These are phyloP conservation scores for Lasiurus borealis DNA, from an alignment of 2,113 vertebrate genomes.

Conservation along the genomic window DNA sequence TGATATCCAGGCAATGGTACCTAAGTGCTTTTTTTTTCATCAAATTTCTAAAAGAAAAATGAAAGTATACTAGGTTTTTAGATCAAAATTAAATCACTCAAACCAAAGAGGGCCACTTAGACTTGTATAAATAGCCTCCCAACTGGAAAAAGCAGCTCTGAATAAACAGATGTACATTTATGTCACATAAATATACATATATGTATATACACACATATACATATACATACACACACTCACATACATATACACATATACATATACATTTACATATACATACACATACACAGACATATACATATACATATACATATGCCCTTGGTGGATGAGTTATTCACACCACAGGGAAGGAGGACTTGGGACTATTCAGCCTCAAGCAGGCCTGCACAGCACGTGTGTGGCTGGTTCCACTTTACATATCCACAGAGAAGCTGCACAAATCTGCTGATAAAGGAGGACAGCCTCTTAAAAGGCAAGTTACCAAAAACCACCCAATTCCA, in stretches of 20 bases:
- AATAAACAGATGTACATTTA: slow-evolving; percentile 73
- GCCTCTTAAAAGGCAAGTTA: slow-evolving; percentile 68
- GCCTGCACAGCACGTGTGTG: slow-evolving; percentile 64
- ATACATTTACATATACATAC: too few relatives aligned
- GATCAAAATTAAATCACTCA: slow-evolving; percentile 83
- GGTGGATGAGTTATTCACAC: slow-evolving; percentile 68
- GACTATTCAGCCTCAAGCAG: slow-evolving; percentile 80
- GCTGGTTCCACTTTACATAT: slow-evolving; percentile 71
- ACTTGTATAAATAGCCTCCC: slow-evolving; percentile 83
- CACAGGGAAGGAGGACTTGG: slow-evolving; percentile 50
- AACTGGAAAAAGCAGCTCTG: slow-evolving; percentile 72
- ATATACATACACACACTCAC: not conserved
- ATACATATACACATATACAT: too few relatives aligned
- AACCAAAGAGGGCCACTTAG: slow-evolving; percentile 78
- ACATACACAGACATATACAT: too few relatives aligned
- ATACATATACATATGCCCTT: not conserved
- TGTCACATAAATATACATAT: not conserved
- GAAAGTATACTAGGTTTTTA: slow-evolving; percentile 79
- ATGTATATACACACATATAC: not conserved
- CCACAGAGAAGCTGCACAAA: slow-evolving; percentile 80
- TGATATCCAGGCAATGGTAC: not conserved
- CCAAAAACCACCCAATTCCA: slow-evolving; percentile 46
- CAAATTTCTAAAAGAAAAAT: slow-evolving; percentile 83
- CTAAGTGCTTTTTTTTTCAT: slow-evolving; percentile 66
- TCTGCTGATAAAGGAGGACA: slow-evolving; percentile 65